Conservation (phyloP, 1,140 invertebrate genomes). For the Goniozus legneri region DNA sequence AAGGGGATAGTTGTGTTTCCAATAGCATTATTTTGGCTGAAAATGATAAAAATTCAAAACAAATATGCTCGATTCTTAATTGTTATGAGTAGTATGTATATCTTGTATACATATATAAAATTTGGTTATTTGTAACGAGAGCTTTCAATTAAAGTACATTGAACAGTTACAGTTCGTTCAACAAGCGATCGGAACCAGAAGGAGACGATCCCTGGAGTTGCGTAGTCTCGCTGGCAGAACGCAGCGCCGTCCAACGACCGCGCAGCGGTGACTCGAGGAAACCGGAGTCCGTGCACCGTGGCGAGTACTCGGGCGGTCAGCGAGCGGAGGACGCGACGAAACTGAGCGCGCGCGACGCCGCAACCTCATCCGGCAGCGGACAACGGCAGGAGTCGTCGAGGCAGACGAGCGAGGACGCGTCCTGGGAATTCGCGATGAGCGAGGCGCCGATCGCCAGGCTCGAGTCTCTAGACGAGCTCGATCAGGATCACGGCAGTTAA, state of each 20-base stretch:
- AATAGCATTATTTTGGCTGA: too few relatives aligned
- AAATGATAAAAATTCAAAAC: too few relatives aligned
- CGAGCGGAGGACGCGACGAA: constrained; percentile 8
- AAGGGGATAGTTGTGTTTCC: too few relatives aligned
- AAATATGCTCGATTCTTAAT: too few relatives aligned
- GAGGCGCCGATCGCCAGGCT: constrained; percentile 64
- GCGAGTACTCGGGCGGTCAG: constrained; percentile 15
- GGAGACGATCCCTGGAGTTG: constrained; percentile 47
- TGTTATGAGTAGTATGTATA: too few relatives aligned
- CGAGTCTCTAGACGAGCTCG: constrained; percentile 65
- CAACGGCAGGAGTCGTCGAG: constrained; percentile 25
- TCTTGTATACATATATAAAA: too few relatives aligned
- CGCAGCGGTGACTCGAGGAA: constrained; percentile 41
- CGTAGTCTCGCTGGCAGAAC: constrained; percentile 29
- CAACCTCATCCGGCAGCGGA: too few relatives aligned
- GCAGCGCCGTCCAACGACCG: constrained; percentile 30
- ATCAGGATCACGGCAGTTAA: constrained; percentile 53
- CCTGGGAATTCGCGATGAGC: constrained; percentile 55
- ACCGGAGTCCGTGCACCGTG: constrained; percentile 27
- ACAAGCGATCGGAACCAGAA: constrained; percentile 47
- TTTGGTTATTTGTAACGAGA: too few relatives aligned
- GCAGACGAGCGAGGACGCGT: constrained; percentile 52
- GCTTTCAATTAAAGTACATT: neutral
- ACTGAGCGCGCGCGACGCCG: neutral
- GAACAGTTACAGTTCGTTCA: constrained; percentile 48